These are phyloP conservation scores for Albula glossodonta DNA, from an alignment of 2,113 vertebrate species.

Conservation along the genomic window DNA sequence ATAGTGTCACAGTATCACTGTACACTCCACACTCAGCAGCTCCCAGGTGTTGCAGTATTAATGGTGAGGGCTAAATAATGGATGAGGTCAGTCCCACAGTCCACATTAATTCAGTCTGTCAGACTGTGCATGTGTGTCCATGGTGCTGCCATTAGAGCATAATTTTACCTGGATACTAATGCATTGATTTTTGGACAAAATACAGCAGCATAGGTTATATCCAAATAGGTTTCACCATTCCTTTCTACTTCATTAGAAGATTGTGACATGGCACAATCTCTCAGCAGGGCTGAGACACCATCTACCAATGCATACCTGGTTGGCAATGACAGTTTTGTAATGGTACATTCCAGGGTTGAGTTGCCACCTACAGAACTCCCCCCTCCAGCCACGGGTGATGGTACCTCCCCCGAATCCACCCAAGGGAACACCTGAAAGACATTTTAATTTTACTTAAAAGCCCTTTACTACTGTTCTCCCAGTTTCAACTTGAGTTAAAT, in stretches of 20 bases:
- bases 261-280: background rate
- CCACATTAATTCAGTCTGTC: background rate
- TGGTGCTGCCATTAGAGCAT: background rate
- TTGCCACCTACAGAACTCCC: conserved; percentile 96
- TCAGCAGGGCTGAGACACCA: background rate
- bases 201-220: too few relatives aligned
- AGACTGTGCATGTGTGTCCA: background rate
- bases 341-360: conserved; percentile 92
- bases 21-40: background rate
- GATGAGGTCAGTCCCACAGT: conserved; percentile 4
- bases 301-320: conserved; percentile 76
- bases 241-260: too few relatives aligned
- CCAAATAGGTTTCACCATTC: too few relatives aligned
- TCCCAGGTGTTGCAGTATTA: background rate
- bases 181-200: background rate
- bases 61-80: background rate
- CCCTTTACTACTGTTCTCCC: background rate
- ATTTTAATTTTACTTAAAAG: background rate
- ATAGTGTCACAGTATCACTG: background rate
- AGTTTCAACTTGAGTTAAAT: background rate
- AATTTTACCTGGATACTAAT: background rate
- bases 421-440: conserved; percentile 81
- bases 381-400: conserved; percentile 91
- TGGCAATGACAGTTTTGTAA: conserved; percentile 80
- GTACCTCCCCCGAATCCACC: conserved; percentile 94